These are phyloP conservation scores for Steatocranus sp. DNA, from an alignment of 2,797 vertebrate genomes.

Conservation along the genomic window DNA sequence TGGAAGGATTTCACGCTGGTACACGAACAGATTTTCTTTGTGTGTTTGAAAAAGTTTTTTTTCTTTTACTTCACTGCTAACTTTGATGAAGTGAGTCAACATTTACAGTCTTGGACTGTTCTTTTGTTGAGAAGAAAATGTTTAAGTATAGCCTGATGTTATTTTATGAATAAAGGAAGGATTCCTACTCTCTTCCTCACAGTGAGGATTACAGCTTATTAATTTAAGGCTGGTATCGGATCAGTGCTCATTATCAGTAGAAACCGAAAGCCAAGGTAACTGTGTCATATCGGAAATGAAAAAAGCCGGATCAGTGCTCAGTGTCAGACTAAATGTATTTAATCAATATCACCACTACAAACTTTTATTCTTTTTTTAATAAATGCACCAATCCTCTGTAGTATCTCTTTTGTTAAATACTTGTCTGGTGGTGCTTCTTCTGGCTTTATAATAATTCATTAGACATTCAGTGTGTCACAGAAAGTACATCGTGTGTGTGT, in stretches of 20 bases:
- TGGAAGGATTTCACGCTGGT: not conserved
- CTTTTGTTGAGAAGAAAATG: not conserved
- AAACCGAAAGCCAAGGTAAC: not conserved
- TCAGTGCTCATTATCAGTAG: not conserved
- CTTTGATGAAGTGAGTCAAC: not conserved
- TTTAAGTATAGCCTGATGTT: not conserved
- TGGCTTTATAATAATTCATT: slow-evolving; percentile 62
- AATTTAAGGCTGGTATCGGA: not conserved
- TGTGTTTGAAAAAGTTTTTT: not conserved
- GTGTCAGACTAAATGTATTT: not conserved
- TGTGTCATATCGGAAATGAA: not conserved
- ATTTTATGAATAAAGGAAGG: not conserved
- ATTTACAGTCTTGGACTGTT: not conserved
- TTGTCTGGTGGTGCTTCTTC: slow-evolving; percentile 20
- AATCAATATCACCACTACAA: slow-evolving; percentile 40
- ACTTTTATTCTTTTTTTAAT: slow-evolving; percentile 45
- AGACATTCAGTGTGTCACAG: slow-evolving; percentile 17
- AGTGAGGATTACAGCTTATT: not conserved
- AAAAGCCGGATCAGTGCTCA: not conserved
- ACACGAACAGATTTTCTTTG: not conserved
- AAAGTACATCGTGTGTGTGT: not conserved
- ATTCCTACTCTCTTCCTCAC: not conserved
- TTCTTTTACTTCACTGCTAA: not conserved
- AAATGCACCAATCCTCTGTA: slow-evolving; percentile 29
- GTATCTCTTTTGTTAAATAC: slow-evolving; percentile 44